Base-by-base conservation (phyloP, 2,888 invertebrate genomes). In the Cerastis leucographa region DNA sequence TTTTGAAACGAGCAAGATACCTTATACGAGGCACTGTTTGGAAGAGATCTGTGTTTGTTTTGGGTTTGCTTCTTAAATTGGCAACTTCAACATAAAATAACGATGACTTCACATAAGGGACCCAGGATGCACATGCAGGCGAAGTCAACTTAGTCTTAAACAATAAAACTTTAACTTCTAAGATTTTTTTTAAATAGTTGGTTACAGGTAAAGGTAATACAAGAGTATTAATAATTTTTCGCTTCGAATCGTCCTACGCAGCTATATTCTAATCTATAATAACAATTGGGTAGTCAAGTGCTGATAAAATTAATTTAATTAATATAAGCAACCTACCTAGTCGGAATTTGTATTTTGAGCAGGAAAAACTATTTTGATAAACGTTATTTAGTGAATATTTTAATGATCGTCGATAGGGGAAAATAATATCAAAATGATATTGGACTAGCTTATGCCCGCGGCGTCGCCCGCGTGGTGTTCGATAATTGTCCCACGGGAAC, bases 341-440 rank as follows among this genome's bases (percentile, higher is more conserved):
- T 9, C 29, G 17, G 17, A 22, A 51, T 54, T 42, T 11, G 4
- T 51, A 29, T 29, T 40, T n/a, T 22, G 14, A 6, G 17, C 51
- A 29, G 51, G 72, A 40, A 72, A 72, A 69, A 42, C 22, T 42
- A 22, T 2, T 54, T 68, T 11, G 42, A 72, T 72, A 22, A 17
- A 8, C 19, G 29, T 40, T 42, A 42, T 51, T 42, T 22, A 3
- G 12, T 40, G 35, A 51, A 40, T 19, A 35, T 35, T 35, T 65
- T 2, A 25, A 42, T 59, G 25, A 7, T 59, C 56, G 8, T 59
- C 17, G 7, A 8, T 8, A 4, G 1, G 25, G 29, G 8, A 17
- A 29, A 59, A 17, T 29, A 25, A 25, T 6, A 59, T 29, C 25
- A 7, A 12, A n/a, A n/a, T 25, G n/a, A 25, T 14, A 7, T 56